Evolutionary conservation across 2,113 vertebrate species (phyloP).

Genomic region (Sebastes schlegelii): DNA sequence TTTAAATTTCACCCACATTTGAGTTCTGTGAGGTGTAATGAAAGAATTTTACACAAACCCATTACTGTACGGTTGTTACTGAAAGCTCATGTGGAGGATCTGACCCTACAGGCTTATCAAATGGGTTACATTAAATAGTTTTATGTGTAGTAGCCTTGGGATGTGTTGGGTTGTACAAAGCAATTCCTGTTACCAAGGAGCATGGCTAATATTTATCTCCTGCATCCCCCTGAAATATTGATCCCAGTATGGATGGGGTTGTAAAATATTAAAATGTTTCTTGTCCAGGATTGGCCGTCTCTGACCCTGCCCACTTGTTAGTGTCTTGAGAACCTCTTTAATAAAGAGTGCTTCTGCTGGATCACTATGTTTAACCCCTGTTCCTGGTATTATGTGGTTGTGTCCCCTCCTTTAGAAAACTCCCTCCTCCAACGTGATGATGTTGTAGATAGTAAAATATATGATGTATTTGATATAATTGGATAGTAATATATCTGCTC

Average conservation of each 20-base stretch:
- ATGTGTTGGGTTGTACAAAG: constrained; percentile 4
- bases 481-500: constrained; percentile 77
- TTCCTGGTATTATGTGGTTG: constrained; percentile 59
- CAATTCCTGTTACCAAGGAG: constrained; percentile 13
- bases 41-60: not conserved
- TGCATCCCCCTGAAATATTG: not conserved
- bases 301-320: constrained; percentile 48
- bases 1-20: not conserved
- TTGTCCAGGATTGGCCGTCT: constrained; percentile 67
- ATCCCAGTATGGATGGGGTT: constrained; percentile 11
- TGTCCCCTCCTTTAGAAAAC: constrained; percentile 48
- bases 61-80: constrained; percentile 13
- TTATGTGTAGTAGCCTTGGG: not conserved
- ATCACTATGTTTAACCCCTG: constrained; percentile 46
- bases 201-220: constrained; percentile 25
- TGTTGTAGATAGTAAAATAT: constrained; percentile 66
- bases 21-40: not conserved
- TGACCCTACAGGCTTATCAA: not conserved
- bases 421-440: constrained; percentile 14
- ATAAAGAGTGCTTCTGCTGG: constrained; percentile 33
- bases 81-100: not conserved
- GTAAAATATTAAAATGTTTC: constrained; percentile 34
- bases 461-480: constrained; percentile 62
- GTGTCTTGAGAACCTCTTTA: constrained; percentile 56
- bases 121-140: not conserved